phyloP scores from a whole-genome alignment of 2,113 vertebrate species.

The Lophochroa leadbeateri region DNA sequence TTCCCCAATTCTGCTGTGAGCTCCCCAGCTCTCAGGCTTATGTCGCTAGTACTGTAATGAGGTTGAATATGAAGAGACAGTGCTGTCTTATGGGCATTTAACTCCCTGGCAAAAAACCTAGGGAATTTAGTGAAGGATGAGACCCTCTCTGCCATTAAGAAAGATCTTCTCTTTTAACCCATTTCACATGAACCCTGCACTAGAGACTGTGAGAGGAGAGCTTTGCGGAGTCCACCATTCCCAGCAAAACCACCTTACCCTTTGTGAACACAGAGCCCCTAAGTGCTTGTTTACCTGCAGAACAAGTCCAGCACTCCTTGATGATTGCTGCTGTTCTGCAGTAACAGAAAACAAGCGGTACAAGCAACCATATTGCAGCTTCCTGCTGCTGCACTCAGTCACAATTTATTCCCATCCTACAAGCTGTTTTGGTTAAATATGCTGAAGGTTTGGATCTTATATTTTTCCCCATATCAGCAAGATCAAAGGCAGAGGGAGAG shows the following conservation, averaged over 20 bases:
- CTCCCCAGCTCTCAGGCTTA: neutral
- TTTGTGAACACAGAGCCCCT: neutral
- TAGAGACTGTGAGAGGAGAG: neutral
- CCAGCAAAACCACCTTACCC: neutral
- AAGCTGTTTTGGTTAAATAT: conserved; percentile 38
- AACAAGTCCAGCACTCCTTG: neutral
- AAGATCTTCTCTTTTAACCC: neutral
- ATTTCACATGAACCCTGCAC: neutral
- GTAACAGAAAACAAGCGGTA: neutral
- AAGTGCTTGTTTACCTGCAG: neutral
- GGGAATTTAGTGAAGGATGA: neutral
- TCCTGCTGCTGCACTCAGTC: neutral
- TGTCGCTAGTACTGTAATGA: neutral
- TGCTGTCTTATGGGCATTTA: neutral
- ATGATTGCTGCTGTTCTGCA: neutral
- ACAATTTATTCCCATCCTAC: conserved; percentile 11
- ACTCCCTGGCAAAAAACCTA: neutral
- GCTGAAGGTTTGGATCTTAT: conserved; percentile 24
- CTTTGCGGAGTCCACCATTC: neutral
- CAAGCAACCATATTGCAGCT: neutral
- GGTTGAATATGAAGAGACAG: neutral
- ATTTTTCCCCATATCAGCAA: conserved; percentile 41
- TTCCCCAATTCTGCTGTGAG: neutral
- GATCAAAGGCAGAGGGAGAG: conserved; percentile 16
- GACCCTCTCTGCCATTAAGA: neutral